These are phyloP conservation scores for Anguilla rostrata DNA, from an alignment of 2,113 vertebrate species.

Conservation along the genomic window DNA sequence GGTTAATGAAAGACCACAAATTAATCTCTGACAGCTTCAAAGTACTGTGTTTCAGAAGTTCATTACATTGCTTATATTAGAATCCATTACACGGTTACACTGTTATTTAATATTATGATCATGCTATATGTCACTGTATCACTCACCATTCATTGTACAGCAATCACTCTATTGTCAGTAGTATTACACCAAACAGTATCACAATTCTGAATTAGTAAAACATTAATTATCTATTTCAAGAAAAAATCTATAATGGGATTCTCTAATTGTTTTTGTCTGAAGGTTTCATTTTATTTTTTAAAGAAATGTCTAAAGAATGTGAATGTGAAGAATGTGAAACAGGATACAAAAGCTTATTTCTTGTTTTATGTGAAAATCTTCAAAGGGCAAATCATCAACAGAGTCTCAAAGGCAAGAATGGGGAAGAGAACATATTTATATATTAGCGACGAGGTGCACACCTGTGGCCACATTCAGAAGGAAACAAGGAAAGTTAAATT, in stretches of 20 bases:
- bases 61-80: background rate
- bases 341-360: background rate
- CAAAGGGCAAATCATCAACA: slow-evolving; percentile 7
- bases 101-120: no score
- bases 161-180: no score
- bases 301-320: background rate
- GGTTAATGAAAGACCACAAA: background rate
- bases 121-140: no score
- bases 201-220: no score
- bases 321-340: background rate
- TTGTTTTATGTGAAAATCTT: background rate
- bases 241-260: background rate
- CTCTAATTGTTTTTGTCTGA: background rate
- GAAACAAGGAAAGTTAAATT: background rate
- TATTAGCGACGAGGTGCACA: background rate
- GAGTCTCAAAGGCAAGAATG: background rate
- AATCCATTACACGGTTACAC: background rate
- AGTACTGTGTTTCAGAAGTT: background rate
- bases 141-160: no score
- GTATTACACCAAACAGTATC: no score
- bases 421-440: background rate
- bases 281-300: background rate
- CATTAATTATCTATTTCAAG: no score
- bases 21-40: background rate
- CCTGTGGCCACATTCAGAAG: background rate